Conservation (phyloP, 2,888 invertebrate species). For the Caenorhabditis angaria region DNA sequence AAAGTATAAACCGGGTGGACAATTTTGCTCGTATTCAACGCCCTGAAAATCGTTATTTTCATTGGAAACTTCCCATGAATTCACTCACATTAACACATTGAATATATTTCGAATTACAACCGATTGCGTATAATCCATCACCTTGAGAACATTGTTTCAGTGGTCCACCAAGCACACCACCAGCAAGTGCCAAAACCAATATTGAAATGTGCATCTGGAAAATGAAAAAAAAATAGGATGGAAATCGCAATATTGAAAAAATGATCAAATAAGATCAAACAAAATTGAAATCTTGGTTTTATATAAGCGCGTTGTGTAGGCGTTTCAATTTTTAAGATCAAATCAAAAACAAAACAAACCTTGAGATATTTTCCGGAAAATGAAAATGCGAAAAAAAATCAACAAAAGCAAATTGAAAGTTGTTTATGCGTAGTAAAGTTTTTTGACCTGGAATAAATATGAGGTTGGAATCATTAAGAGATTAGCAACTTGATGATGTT, state of each 20-base stretch:
- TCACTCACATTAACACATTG: slow-evolving; percentile 31
- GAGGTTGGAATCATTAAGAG: neutral
- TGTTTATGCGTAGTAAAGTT: neutral
- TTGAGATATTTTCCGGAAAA: neutral
- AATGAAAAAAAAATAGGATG: neutral
- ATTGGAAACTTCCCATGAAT: neutral
- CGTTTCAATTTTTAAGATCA: too few species aligned
- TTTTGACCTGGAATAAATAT: neutral
- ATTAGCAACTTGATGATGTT: neutral
- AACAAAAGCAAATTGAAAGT: neutral
- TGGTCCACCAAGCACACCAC: slow-evolving; percentile 3
- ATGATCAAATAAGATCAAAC: neutral
- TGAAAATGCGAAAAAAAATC: too few species aligned
- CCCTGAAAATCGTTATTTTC: slow-evolving; percentile 19
- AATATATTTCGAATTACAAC: slow-evolving; percentile 22
- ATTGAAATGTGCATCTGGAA: slow-evolving; percentile 35
- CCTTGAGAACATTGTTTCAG: slow-evolving; percentile 27
- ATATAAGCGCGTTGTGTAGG: too few species aligned
- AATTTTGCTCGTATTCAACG: slow-evolving; percentile 15
- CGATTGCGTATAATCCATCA: slow-evolving; percentile 32
- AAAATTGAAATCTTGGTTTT: neutral
- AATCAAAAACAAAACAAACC: neutral
- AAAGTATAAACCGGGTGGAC: slow-evolving; percentile 32
- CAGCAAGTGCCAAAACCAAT: slow-evolving; percentile 11
- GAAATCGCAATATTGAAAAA: neutral